A percentile compares a stretch with the other conserved stretches of the same genome.
Evolutionary conservation across 2,797 vertebrate species (phyloP).

Genomic region (Cetoscarus ocellatus): DNA sequence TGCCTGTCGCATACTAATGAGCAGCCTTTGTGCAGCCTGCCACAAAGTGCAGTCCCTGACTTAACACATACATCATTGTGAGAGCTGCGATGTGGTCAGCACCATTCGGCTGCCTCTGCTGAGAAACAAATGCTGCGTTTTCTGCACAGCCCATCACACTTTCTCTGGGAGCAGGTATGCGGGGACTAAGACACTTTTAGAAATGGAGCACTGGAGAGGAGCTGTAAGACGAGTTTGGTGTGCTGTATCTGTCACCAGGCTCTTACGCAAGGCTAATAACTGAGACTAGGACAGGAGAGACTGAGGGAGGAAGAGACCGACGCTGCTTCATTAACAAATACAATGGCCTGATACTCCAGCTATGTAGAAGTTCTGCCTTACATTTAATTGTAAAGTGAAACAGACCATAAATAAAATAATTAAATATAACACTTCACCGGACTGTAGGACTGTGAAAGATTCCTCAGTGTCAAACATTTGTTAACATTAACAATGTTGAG

Average conservation of each 20-base stretch:
- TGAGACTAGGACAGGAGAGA: slow-evolving; percentile 12
- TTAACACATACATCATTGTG: slow-evolving; percentile 82
- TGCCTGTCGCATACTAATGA: slow-evolving; percentile 82
- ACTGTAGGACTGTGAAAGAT: too few relatives aligned
- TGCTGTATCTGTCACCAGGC: neutral
- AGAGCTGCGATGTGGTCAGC: slow-evolving; percentile 71
- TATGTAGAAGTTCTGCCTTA: too few relatives aligned
- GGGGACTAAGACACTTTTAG: slow-evolving; percentile 24
- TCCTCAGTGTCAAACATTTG: too few relatives aligned
- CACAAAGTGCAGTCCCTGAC: slow-evolving; percentile 78
- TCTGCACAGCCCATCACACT: slow-evolving; percentile 56
- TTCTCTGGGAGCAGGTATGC: slow-evolving; percentile 50
- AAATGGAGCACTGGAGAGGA: slow-evolving; percentile 25
- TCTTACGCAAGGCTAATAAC: slow-evolving; percentile 20
- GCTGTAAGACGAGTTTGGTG: slow-evolving; percentile 5
- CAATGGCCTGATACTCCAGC: too few relatives aligned
- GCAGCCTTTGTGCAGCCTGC: slow-evolving; percentile 72
- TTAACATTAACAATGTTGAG: too few relatives aligned
- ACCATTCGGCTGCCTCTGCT: slow-evolving; percentile 57
- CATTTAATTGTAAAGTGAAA: too few relatives aligned
- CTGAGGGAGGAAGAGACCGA: neutral
- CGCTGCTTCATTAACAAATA: neutral
- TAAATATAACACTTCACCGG: too few relatives aligned
- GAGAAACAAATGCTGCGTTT: slow-evolving; percentile 56
- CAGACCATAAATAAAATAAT: too few relatives aligned